Evolutionary conservation across 2,888 invertebrate species (phyloP), one percentile per base, ranked within the genome.

Genomic region (Thelaira solivaga): DNA sequence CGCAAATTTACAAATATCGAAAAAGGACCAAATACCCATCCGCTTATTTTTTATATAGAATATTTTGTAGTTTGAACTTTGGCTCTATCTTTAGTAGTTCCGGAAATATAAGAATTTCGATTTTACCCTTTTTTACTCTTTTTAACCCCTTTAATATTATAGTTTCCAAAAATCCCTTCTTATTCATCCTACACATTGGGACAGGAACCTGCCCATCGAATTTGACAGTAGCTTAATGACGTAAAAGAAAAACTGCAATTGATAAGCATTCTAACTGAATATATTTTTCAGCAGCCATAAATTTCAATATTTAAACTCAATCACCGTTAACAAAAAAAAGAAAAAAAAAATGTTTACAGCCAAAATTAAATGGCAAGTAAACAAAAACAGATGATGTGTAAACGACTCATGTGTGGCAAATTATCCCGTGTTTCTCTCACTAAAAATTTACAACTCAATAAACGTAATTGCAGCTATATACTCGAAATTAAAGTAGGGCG

Each of bases 331-430:
- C 29, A 61, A 22, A 1, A 13, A 29, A 29, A 20, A n/a, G 16
- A 16, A 55, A 11, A 39, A 43, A 29, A 34, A 34, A 45, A 11
- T 51, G 49, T 4, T 5, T 22, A 24, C 16, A n/a, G 51, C 41
- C 31, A 71, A 71, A 61, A 53, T 43, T 41, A 34, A 62, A 62
- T 49, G 53, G 34, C 18, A 45, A 57, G 13, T 39, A 49, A 39
- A 20, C 5, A 61, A 43, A 51, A 71, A 26, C 51, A 51, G 51
- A 43, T 62, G 71, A 62, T 53, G 51, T 62, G 61, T 26, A 43
- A 62, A 53, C 61, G 51, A 43, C 22, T 22, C 47, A 22, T 39
- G 34, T 41, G 29, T 26, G n/a, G 34, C 61, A 34, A 61, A 16
- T 22, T n/a, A n/a, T 13, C 11, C 20, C 20, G 8, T 20, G 20